Evolutionary conservation across 30 jellyfish, hydroid and myxozoan species (phyloP), one percentile per base, ranked within the genome.

Genomic region (Mastigias papua): DNA sequence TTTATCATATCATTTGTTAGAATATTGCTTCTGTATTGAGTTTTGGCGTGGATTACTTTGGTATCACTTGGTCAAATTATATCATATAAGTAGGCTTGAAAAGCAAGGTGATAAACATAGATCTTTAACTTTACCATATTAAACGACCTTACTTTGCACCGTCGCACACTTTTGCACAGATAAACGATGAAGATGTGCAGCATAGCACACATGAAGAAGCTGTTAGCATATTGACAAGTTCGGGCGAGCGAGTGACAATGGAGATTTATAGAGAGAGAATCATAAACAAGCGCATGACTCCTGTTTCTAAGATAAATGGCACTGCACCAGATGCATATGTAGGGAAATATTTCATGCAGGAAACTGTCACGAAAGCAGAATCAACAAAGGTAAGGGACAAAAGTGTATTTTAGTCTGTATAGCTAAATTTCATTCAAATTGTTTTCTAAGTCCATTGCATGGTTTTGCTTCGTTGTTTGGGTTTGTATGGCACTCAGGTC

Each of bases 141-240:
- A n/a, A n/a, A n/a, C n/a, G n/a, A n/a, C n/a, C n/a, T n/a, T n/a
- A n/a, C n/a, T n/a, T 69, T 69, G 60, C 51, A 69, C 60, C 69
- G 37, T 75, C 31, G 70, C 81, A 63, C 90, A 22, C 35, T 51
- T 79, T 77, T 51, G 25, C 42, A 21, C 68, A 95, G 99, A 95
- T 95, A 28, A 95, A 95, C 73, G 89, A 82, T 37, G 86, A 91
- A 28, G 99, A 95, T 46, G 90, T 95, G 21, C 97, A 95, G 64
- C 63, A 87, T 35, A 89, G 98, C 31, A 88, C 93, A 6, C 99
- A 95, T 67, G 99, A 95, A 48, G 99, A 95, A 58, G 98, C 97
- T 16, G 99, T 95, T 23, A 91, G 73, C 62, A 85, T 86, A 64
- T 84, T 95, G 54, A 95, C 97, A 31, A 95, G 96, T 68, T 65